A percentile compares a stretch with the other conserved stretches of the same genome.
phyloP scores from a whole-genome alignment of 2,888 invertebrate genomes.

The Orchesella flavescens region DNA sequence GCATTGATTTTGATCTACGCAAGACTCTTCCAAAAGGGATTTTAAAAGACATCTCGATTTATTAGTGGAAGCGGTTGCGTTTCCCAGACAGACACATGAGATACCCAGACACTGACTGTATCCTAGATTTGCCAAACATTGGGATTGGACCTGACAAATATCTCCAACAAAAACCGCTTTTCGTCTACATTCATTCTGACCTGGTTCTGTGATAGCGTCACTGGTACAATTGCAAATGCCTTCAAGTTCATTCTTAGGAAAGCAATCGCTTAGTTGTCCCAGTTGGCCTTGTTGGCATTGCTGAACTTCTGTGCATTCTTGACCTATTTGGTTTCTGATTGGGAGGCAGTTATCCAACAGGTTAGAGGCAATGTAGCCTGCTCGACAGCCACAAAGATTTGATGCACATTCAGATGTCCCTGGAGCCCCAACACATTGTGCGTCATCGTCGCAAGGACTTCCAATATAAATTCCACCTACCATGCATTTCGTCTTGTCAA shows the following conservation, averaged over 20 bases:
- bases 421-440: neutral
- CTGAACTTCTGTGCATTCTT: neutral
- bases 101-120: neutral
- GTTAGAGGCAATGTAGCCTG: neutral
- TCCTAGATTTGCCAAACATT: slow-evolving; percentile 15
- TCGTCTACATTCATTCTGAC: neutral
- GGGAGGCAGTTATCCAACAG: neutral
- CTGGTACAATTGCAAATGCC: slow-evolving; percentile 3
- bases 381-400: neutral
- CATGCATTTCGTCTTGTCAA: neutral
- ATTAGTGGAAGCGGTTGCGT: neutral
- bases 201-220: neutral
- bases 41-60: neutral
- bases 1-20: neutral
- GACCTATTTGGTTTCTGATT: neutral
- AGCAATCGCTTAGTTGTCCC: neutral
- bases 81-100: neutral
- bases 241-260: neutral
- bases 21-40: neutral
- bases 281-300: neutral
- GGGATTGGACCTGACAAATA: neutral
- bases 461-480: neutral
- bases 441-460: neutral
- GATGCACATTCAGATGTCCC: neutral
- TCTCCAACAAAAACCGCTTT: slow-evolving; percentile 9